These are phyloP conservation scores for Crossocerus cetratus DNA, from an alignment of 2,888 invertebrate genomes.

Conservation along the genomic window DNA sequence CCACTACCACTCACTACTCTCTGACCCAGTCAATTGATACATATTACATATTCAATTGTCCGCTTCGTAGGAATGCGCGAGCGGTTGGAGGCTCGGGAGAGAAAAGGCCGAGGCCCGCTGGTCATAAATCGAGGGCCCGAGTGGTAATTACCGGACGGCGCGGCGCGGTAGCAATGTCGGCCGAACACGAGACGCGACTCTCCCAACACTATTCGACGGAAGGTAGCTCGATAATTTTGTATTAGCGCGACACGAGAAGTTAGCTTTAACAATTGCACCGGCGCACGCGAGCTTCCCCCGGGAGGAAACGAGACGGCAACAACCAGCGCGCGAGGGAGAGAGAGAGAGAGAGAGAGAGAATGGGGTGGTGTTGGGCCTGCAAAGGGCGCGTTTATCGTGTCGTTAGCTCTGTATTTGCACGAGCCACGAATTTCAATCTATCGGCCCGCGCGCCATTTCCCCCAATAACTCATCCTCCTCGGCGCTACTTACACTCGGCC, in stretches of 20 bases:
- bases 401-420: conserved; percentile 23
- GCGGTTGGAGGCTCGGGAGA: no score
- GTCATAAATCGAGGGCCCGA: conserved; percentile 30
- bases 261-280: conserved; percentile 43
- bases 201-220: conserved; percentile 19
- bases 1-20: no score
- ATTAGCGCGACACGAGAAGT: conserved; percentile 50
- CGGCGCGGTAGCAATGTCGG: conserved; percentile 5
- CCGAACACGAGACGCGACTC: conserved; percentile 28
- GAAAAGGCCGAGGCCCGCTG: conserved; percentile 19
- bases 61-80: no score
- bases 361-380: neutral
- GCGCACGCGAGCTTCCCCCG: conserved; percentile 36
- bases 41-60: no score
- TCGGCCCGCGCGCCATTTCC: conserved; percentile 1
- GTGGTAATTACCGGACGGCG: conserved; percentile 37
- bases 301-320: no score
- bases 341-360: no score
- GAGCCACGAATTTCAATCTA: conserved; percentile 3
- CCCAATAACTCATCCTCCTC: neutral
- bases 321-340: no score
- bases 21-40: no score
- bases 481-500: neutral
- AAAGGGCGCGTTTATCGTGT: conserved; percentile 29
- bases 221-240: conserved; percentile 52